Base-by-base conservation (phyloP, 2,113 vertebrate genomes). In the Silurus asotus region DNA sequence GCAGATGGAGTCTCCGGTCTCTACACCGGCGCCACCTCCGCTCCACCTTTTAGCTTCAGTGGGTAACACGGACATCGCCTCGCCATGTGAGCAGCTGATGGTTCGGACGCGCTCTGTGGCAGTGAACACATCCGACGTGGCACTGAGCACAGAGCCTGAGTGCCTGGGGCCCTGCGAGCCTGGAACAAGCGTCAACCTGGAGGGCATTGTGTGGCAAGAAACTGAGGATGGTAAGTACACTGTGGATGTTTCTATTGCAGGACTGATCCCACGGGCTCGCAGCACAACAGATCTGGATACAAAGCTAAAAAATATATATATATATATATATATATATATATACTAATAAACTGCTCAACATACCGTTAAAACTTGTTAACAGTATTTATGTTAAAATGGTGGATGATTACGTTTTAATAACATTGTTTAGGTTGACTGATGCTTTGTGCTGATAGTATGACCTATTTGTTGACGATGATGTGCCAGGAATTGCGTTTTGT, bases 171-270 rank as follows among this genome's bases (percentile, higher is more conserved):
- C 98, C 86, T 99, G 98, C 5, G 98, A 99, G 91, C 98, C 98
- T 0, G 98, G 98, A 9, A 99, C 98, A 90, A 99, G 98, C 0
- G 98, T 99, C 88, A 99, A 99, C 93, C 96, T 99, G 13, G 97
- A 99, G 92, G 98, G 98, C 92, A 99, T 99, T 0, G 98, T 99
- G 87, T 99, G 98, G 98, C 98, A 99, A 90, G 98, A 99, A 93
- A 99, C 97, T 0, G 98, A 99, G 90, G 98, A 99, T 0, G 98
- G 98, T 99, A 94, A 97, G 98, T 87, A 19, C 48, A 72, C 59
- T 20, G 56, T 2, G 10, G 20, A 48, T 19, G 69, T 45, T 45
- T 72, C 14, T 7, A 2, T 69, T 8, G 7, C 64, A 25, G 64
- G 13, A 65, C n/a, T 65, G n/a, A 65, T 25, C 64, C 65, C 25